These are phyloP conservation scores for Lepidurus packardi DNA, from an alignment of 1,140 invertebrate species.

Conservation along the genomic window DNA sequence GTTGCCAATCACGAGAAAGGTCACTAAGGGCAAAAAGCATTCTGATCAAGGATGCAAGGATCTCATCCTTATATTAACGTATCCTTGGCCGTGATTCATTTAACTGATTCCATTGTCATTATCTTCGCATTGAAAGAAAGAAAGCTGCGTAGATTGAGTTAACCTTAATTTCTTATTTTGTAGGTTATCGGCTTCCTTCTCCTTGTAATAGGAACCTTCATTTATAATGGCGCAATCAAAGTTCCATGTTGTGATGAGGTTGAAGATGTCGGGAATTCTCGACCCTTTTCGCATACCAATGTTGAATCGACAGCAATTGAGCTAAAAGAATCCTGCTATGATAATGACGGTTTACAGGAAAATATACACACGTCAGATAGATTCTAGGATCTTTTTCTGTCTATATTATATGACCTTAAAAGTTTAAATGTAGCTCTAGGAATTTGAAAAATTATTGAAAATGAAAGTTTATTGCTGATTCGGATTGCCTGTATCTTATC, in stretches of 20 bases:
- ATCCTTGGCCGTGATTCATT: neutral
- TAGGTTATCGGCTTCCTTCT: constrained; percentile 64
- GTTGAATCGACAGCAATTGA: neutral
- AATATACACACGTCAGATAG: no score
- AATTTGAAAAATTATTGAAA: no score
- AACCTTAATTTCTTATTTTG: constrained; percentile 38
- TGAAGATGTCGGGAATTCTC: neutral
- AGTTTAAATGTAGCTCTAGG: no score
- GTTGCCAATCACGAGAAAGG: neutral
- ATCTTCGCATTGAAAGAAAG: neutral
- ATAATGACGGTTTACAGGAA: neutral
- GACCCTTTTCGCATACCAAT: neutral
- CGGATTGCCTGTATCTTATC: neutral
- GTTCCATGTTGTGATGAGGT: neutral
- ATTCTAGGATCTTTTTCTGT: no score
- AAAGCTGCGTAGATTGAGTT: neutral
- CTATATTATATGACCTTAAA: no score
- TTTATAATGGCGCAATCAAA: constrained; percentile 62
- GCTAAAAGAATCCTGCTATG: neutral
- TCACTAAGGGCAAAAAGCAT: neutral
- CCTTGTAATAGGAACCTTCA: constrained; percentile 65
- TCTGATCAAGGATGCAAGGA: neutral
- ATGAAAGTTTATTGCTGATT: no score
- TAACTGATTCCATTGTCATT: neutral
- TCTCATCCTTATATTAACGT: neutral